These are phyloP conservation scores for Paramormyrops hopkinsi DNA, from an alignment of 2,797 vertebrate species.

Conservation along the genomic window DNA sequence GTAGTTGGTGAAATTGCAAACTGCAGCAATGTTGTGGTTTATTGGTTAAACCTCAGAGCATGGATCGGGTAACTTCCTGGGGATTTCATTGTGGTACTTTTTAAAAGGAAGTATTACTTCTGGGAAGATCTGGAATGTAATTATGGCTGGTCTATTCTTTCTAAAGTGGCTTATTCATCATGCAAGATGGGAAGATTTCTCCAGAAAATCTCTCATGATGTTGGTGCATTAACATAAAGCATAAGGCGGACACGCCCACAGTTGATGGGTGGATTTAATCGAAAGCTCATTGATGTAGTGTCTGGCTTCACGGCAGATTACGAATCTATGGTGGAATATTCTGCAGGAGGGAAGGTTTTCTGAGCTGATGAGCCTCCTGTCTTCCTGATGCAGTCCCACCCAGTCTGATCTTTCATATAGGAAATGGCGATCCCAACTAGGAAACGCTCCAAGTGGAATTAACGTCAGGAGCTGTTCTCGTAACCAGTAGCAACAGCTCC, in stretches of 20 bases:
- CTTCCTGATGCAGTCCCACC: background rate
- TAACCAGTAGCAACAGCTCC: background rate
- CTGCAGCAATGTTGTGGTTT: background rate
- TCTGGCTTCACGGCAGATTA: background rate
- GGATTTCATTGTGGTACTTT: conserved; percentile 1
- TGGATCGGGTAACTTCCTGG: conserved; percentile 15
- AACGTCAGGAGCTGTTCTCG: background rate
- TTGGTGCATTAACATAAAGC: background rate
- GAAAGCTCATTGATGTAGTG: background rate
- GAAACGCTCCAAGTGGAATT: background rate
- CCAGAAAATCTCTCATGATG: background rate
- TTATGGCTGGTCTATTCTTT: background rate
- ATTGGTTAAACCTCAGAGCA: conserved; percentile 12
- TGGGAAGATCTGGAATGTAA: background rate
- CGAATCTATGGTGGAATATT: background rate
- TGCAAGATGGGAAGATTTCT: background rate
- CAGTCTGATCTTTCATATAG: background rate
- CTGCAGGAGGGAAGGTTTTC: background rate
- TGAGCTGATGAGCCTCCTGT: background rate
- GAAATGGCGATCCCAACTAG: background rate
- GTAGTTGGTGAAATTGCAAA: background rate
- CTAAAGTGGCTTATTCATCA: background rate
- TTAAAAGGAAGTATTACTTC: background rate
- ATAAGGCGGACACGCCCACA: no score
- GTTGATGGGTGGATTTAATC: background rate